These are phyloP conservation scores for Zeus faber DNA, from an alignment of 2,113 vertebrate species.

Conservation along the genomic window DNA sequence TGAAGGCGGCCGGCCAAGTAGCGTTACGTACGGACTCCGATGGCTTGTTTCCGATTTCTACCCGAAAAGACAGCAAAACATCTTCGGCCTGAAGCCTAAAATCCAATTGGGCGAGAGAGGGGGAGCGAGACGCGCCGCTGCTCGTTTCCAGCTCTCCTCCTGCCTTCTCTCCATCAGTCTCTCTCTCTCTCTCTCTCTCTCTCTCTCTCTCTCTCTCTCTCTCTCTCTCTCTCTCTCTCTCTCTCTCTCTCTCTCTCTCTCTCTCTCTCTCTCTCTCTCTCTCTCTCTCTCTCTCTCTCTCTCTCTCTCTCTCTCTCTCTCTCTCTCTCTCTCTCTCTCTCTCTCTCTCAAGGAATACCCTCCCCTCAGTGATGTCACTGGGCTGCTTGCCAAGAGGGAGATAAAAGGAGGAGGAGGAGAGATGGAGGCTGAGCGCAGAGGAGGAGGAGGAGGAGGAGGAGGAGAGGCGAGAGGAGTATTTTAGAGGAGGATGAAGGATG, in stretches of 20 bases:
- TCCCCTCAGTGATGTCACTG: slow-evolving; percentile 84
- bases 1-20: too few species aligned
- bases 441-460: slow-evolving; percentile 85
- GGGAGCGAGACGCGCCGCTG: too few species aligned
- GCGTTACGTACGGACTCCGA: too few species aligned
- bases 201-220: background rate
- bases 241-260: background rate
- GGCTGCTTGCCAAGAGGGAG: slow-evolving; percentile 82
- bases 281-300: slow-evolving; percentile 6
- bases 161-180: background rate
- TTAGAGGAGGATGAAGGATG: background rate
- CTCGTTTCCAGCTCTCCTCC: slow-evolving; percentile 3
- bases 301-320: background rate
- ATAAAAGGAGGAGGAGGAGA: slow-evolving; percentile 83
- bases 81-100: too few species aligned
- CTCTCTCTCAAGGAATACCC: slow-evolving; percentile 87
- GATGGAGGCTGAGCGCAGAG: slow-evolving; percentile 76
- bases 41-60: too few species aligned
- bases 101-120: too few species aligned
- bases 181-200: background rate
- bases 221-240: background rate
- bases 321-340: slow-evolving; percentile 7
- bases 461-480: slow-evolving; percentile 62
- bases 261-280: slow-evolving; percentile 9
- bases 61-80: too few species aligned